Percentiles rank a stretch among this genome's conserved stretches.
These are phyloP conservation scores for Gobiocypris rarus DNA, from an alignment of 2,113 vertebrate genomes.

Conservation along the genomic window DNA sequence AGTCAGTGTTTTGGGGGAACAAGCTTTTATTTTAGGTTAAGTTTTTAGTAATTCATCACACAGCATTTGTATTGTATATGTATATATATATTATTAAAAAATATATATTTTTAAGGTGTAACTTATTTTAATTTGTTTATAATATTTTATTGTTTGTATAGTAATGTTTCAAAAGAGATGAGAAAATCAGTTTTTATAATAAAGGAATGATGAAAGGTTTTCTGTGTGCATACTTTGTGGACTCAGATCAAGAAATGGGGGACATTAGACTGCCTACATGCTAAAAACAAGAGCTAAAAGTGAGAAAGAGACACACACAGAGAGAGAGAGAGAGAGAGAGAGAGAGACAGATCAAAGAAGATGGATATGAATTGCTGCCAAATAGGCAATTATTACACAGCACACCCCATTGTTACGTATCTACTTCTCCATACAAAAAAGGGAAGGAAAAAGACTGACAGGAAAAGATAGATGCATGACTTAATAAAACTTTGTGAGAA, in stretches of 20 bases:
- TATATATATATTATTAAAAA: not conserved
- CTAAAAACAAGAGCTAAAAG: not conserved
- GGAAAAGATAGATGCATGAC: not conserved
- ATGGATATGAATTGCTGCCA: not conserved
- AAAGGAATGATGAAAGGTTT: constrained; percentile 15
- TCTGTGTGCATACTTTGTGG: not conserved
- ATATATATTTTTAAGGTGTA: constrained; percentile 24
- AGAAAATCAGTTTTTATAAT: constrained; percentile 39
- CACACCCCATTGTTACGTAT: not conserved
- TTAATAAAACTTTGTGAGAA: not conserved
- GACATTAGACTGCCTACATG: not conserved
- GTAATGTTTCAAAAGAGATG: not conserved
- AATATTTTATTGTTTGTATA: not conserved
- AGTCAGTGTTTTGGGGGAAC: not conserved
- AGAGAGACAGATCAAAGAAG: not conserved
- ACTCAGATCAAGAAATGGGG: not conserved
- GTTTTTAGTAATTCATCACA: not conserved
- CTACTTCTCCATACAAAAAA: not conserved
- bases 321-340: not conserved
- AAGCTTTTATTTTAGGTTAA: not conserved
- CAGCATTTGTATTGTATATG: not conserved
- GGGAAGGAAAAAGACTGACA: not conserved
- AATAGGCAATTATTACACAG: not conserved
- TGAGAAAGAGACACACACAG: not conserved
- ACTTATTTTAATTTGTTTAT: constrained; percentile 3